phyloP scores from a whole-genome alignment of 2,888 invertebrate species.

The Parnassius apollo region DNA sequence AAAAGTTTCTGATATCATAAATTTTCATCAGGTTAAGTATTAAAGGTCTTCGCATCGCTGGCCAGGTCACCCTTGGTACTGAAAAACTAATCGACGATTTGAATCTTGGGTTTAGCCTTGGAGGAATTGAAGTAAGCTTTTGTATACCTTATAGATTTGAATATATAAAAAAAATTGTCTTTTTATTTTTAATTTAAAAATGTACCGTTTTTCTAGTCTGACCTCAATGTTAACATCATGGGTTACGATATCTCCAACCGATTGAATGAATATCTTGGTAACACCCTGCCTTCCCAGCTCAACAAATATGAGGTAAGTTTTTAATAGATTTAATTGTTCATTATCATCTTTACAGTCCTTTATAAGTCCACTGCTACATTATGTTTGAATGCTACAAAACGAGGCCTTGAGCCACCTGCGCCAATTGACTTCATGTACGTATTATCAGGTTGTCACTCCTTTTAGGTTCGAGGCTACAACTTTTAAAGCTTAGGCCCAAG shows the following conservation, averaged over 20 bases:
- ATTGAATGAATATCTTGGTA: slow-evolving; percentile 33
- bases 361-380: too few relatives aligned
- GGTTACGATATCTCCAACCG: slow-evolving; percentile 29
- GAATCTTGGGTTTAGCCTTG: slow-evolving; percentile 40
- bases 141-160: background rate
- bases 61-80: slow-evolving; percentile 37
- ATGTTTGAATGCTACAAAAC: too few relatives aligned
- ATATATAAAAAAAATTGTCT: too few relatives aligned
- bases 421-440: too few relatives aligned
- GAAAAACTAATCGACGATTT: slow-evolving; percentile 49
- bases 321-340: background rate
- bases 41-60: slow-evolving; percentile 37
- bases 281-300: slow-evolving; percentile 34
- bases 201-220: slow-evolving; percentile 35
- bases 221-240: slow-evolving; percentile 28
- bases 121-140: slow-evolving; percentile 44
- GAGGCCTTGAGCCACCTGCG: too few relatives aligned
- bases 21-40: slow-evolving; percentile 42
- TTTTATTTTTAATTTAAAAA: background rate
- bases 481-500: too few relatives aligned
- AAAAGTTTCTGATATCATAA: too few relatives aligned
- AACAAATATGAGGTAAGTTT: slow-evolving; percentile 34
- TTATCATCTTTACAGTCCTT: background rate
- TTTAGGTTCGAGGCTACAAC: too few relatives aligned
- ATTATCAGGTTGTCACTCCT: too few relatives aligned